These are phyloP conservation scores for Rhea pennata DNA, from an alignment of 2,113 vertebrate species.

Conservation along the genomic window DNA sequence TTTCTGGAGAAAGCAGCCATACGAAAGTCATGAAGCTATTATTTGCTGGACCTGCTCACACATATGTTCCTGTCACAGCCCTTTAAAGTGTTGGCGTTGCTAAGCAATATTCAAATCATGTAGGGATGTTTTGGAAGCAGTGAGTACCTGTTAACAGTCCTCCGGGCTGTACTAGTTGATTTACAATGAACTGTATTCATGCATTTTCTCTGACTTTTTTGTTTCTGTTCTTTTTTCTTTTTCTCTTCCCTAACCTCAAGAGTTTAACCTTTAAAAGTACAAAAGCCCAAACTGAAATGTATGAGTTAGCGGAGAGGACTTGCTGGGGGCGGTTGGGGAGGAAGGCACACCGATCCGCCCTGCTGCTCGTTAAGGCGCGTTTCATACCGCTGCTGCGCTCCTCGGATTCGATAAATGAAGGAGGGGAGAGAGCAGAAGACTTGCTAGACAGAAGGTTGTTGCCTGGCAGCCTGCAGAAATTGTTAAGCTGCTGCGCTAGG, in stretches of 20 bases:
- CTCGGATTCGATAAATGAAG: neutral
- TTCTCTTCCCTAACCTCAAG: neutral
- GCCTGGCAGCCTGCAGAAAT: slow-evolving; percentile 31
- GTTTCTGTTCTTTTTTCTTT: neutral
- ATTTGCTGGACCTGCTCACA: slow-evolving; percentile 38
- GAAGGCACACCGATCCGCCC: neutral
- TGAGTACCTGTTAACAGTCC: slow-evolving; percentile 43
- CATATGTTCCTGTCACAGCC: slow-evolving; percentile 37
- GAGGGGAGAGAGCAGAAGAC: neutral
- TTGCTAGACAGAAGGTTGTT: slow-evolving; percentile 6
- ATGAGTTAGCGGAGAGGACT: neutral
- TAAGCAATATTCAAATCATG: slow-evolving; percentile 66
- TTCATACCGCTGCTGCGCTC: neutral
- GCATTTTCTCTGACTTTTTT: neutral
- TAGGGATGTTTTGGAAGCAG: slow-evolving; percentile 18
- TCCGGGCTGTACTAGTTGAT: slow-evolving; percentile 5
- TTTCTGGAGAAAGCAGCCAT: neutral
- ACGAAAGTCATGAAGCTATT: slow-evolving; percentile 13
- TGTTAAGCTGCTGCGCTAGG: neutral
- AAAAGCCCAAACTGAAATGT: neutral
- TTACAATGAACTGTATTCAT: neutral
- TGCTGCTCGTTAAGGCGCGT: neutral
- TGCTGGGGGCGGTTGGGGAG: neutral
- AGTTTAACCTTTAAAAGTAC: neutral
- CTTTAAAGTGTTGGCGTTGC: slow-evolving; percentile 59